Percentiles rank a stretch among this genome's conserved stretches.
Evolutionary conservation across 2,113 vertebrate species (phyloP).

Genomic region (Picathartes gymnocephalus): DNA sequence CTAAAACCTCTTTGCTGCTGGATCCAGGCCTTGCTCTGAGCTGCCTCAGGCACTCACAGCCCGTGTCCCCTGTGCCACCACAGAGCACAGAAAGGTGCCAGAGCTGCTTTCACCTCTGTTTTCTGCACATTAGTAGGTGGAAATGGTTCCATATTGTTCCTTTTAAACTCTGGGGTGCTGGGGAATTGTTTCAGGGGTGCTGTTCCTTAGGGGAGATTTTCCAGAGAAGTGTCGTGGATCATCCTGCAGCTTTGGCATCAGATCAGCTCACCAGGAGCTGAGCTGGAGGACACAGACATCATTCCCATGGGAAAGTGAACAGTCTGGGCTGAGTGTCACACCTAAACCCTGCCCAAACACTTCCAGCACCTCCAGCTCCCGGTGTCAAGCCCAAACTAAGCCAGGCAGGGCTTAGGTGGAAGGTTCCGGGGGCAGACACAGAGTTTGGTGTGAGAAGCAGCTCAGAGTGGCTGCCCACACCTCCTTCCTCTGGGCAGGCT

Average conservation of each 20-base stretch:
- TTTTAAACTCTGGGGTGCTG: background rate
- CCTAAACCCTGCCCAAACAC: background rate
- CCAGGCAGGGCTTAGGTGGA: background rate
- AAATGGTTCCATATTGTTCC: fast-evolving
- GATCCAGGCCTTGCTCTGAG: background rate
- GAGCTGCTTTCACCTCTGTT: background rate
- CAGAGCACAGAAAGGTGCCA: background rate
- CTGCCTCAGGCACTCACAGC: background rate
- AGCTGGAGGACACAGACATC: background rate
- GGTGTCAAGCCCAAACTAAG: background rate
- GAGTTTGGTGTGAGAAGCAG: background rate
- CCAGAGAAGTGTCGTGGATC: background rate
- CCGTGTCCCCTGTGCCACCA: fast-evolving
- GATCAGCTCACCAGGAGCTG: background rate
- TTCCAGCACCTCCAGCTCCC: background rate
- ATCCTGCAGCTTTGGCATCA: background rate
- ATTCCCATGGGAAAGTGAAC: fast-evolving
- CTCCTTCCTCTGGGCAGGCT: background rate
- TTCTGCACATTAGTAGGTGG: background rate
- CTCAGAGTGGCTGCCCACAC: background rate
- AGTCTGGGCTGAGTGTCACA: background rate
- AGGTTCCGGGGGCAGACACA: fast-evolving
- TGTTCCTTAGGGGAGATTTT: background rate
- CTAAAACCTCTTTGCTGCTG: background rate
- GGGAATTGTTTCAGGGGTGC: background rate